These are phyloP conservation scores for Microtus montanus DNA, from an alignment of 2,113 vertebrate genomes.

Conservation along the genomic window DNA sequence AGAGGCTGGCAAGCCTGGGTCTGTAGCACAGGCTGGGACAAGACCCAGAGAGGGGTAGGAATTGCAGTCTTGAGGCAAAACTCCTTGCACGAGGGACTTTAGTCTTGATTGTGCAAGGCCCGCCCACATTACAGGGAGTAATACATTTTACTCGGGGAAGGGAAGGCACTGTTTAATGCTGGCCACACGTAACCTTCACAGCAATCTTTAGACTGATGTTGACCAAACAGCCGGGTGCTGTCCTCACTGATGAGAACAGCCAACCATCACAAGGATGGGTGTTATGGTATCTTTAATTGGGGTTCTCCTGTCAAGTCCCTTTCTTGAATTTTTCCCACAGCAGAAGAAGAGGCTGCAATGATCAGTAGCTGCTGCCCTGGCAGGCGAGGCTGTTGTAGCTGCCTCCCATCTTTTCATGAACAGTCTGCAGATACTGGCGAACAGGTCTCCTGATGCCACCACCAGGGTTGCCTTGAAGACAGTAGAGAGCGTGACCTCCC, in stretches of 20 bases:
- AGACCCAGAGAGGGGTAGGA: background rate
- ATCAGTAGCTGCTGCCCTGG: background rate
- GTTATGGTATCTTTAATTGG: background rate
- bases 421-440: background rate
- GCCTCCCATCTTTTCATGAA: background rate
- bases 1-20: background rate
- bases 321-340: background rate
- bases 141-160: too few relatives aligned
- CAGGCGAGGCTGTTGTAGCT: background rate
- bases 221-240: background rate
- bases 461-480: background rate
- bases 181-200: background rate
- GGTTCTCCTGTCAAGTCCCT: background rate
- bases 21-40: background rate
- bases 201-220: background rate
- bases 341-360: background rate
- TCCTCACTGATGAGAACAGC: background rate
- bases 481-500: background rate
- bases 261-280: background rate
- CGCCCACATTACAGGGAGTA: background rate
- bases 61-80: background rate
- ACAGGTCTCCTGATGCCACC: background rate
- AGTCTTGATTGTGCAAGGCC: background rate
- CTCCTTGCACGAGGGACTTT: background rate
- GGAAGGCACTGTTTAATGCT: background rate